Evolutionary conservation across 2,113 vertebrate species (phyloP).

Genomic region (Boulengeromyrus knoepffleri): DNA sequence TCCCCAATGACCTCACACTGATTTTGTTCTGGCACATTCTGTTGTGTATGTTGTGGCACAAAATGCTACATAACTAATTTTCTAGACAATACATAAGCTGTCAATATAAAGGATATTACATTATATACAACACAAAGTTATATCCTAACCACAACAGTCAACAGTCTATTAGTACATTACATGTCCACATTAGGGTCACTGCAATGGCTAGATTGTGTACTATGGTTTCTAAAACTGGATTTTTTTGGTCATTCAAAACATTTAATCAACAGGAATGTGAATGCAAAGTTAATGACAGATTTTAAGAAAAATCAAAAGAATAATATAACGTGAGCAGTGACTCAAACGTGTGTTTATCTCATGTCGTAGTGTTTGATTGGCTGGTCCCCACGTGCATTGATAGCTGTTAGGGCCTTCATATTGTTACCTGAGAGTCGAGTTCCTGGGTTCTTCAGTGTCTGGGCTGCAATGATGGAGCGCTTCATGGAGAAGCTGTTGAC

Average conservation of each 20-base stretch:
- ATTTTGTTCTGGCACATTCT: neutral
- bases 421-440: neutral
- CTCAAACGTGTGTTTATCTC: neutral
- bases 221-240: neutral
- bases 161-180: neutral
- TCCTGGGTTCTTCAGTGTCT: neutral
- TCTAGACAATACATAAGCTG: neutral
- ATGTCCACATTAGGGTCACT: neutral
- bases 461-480: neutral
- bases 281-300: neutral
- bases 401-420: neutral
- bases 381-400: neutral
- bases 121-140: neutral
- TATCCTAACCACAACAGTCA: neutral
- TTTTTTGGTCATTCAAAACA: neutral
- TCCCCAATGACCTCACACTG: neutral
- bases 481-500: neutral
- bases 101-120: neutral
- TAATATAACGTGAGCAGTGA: neutral
- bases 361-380: neutral
- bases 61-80: neutral
- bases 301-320: neutral
- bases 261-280: neutral
- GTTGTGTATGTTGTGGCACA: neutral
- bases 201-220: neutral